phyloP scores from a whole-genome alignment of 2,888 invertebrate species.

The Blastobasis lacticolella region DNA sequence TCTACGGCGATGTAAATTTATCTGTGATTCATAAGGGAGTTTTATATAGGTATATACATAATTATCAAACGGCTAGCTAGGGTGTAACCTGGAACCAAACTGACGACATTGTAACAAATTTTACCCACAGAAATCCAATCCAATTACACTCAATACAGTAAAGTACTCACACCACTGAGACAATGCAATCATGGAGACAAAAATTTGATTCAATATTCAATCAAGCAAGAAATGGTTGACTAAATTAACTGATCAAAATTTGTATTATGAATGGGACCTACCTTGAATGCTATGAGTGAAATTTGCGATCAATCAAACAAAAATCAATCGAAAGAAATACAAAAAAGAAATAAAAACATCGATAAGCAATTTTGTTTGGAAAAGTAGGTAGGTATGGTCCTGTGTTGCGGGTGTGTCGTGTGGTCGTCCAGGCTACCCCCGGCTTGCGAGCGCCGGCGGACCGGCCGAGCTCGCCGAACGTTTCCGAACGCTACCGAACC shows the following conservation, averaged over 20 bases:
- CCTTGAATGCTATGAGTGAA: constrained; percentile 32
- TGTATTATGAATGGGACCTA: constrained; percentile 51
- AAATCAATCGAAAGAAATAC: constrained; percentile 21
- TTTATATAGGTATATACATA: constrained; percentile 26
- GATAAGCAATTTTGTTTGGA: constrained; percentile 66
- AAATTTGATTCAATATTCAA: constrained; percentile 43
- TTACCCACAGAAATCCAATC: constrained; percentile 51
- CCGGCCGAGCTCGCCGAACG: constrained; percentile 58
- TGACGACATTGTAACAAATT: constrained; percentile 62
- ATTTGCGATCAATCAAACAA: constrained; percentile 30
- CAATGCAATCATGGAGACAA: constrained; percentile 47
- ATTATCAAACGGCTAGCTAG: constrained; percentile 23
- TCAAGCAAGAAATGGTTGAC: constrained; percentile 44
- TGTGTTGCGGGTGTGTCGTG: constrained; percentile 69
- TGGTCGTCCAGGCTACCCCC: constrained; percentile 71
- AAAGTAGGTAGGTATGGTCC: constrained; percentile 63
- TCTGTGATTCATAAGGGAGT: constrained; percentile 50
- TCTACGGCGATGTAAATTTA: constrained; percentile 63
- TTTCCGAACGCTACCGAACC: constrained; percentile 62
- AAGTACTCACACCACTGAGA: constrained; percentile 61
- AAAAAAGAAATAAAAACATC: constrained; percentile 61
- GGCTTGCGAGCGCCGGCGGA: constrained; percentile 50
- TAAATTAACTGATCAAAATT: constrained; percentile 30
- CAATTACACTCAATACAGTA: constrained; percentile 50
- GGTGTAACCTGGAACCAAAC: constrained; percentile 73